Percentiles rank a stretch among this genome's conserved stretches.
These are phyloP conservation scores for Mechanitis mazaeus DNA, from an alignment of 2,888 invertebrate species.

Conservation along the genomic window DNA sequence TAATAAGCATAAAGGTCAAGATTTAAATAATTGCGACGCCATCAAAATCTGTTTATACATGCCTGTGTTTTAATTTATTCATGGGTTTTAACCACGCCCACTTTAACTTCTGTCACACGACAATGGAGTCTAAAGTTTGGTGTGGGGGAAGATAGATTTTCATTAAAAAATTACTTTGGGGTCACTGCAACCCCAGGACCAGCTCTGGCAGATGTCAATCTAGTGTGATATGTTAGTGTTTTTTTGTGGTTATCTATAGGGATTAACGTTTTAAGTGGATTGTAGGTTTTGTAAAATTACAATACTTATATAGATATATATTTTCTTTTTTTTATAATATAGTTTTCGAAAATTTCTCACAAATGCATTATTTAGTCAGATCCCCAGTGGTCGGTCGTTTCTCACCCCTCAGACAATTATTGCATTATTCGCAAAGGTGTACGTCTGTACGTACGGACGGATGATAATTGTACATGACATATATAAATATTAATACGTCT, in stretches of 20 bases:
- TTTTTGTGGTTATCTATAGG: conserved; percentile 1
- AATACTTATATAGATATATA: too few relatives aligned
- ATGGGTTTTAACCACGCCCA: conserved; percentile 46
- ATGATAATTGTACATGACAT: conserved; percentile 51
- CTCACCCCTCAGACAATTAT: conserved; percentile 30
- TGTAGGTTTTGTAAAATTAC: too few relatives aligned
- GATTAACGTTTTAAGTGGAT: neutral
- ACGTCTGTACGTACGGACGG: conserved; percentile 30
- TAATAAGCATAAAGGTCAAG: too few relatives aligned
- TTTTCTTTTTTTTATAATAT: too few relatives aligned
- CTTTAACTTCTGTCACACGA: conserved; percentile 60
- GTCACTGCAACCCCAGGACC: conserved; percentile 43
- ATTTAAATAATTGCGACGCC: too few relatives aligned
- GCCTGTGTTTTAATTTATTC: conserved; percentile 36
- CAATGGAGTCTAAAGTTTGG: conserved; percentile 44
- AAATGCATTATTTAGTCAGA: too few relatives aligned
- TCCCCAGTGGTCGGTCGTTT: neutral
- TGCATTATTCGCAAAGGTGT: conserved; percentile 34
- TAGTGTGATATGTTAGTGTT: conserved; percentile 45
- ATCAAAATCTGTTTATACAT: conserved; percentile 9
- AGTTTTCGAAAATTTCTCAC: too few relatives aligned
- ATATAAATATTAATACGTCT: conserved; percentile 51
- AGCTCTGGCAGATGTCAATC: conserved; percentile 71
- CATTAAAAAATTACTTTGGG: conserved; percentile 73
- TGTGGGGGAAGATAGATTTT: conserved; percentile 65